A percentile compares a stretch with the other conserved stretches of the same genome.
phyloP scores from a whole-genome alignment of 2,888 invertebrate species.

The Rhamnusium bicolor region DNA sequence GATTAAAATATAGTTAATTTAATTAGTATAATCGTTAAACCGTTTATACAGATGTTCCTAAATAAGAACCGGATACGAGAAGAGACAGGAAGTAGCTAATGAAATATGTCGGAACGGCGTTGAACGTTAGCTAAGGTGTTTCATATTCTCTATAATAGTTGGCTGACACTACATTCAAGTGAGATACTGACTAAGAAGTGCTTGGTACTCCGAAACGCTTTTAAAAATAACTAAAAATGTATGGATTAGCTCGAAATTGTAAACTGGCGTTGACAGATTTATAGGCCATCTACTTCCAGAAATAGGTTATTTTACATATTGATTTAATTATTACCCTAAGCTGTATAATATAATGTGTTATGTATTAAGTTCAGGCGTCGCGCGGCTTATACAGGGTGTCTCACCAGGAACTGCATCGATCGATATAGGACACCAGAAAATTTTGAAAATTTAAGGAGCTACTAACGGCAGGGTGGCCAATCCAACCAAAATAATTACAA shows the following conservation, averaged over 20 bases:
- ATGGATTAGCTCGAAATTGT: conserved; percentile 44
- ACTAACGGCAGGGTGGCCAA: too few species aligned
- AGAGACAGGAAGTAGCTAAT: conserved; percentile 44
- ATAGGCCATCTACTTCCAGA: conserved; percentile 44
- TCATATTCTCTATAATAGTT: conserved; percentile 34
- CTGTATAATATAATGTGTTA: background rate
- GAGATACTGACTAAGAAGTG: conserved; percentile 14
- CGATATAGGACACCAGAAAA: too few species aligned
- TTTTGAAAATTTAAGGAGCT: too few species aligned
- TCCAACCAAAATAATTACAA: too few species aligned
- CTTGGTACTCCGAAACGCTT: conserved; percentile 9
- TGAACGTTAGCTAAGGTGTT: conserved; percentile 39
- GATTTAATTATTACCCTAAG: conserved; percentile 15
- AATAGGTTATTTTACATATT: conserved; percentile 32
- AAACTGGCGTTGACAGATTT: conserved; percentile 51
- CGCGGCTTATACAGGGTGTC: too few species aligned
- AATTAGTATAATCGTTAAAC: conserved; percentile 19
- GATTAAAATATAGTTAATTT: conserved; percentile 1
- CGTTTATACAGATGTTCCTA: conserved; percentile 19
- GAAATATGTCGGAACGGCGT: conserved; percentile 39
- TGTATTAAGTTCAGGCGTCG: background rate
- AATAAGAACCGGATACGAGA: conserved; percentile 40
- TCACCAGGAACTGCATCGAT: too few species aligned
- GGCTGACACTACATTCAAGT: conserved; percentile 17
- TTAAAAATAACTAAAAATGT: conserved; percentile 38